Percentiles rank a stretch among this genome's conserved stretches.
Conservation (phyloP, 2,888 invertebrate species). For the Spisula solida region DNA sequence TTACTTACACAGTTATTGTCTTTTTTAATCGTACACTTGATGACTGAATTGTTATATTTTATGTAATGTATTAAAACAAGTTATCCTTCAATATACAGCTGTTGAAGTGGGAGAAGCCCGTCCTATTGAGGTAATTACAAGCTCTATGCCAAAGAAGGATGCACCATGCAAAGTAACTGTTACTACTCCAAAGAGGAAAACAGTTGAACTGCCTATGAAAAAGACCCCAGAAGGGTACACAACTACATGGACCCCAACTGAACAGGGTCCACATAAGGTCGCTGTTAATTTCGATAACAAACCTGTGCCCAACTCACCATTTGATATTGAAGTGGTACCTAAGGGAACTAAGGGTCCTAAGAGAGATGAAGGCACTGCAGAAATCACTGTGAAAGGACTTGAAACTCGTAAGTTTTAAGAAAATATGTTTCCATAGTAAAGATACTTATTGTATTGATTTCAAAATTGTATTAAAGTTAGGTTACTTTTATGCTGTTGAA, state of each 20-base stretch:
- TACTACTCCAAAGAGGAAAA: slow-evolving; percentile 84
- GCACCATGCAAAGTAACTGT: slow-evolving; percentile 78
- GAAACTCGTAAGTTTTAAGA: slow-evolving; percentile 67
- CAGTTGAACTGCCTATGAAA: slow-evolving; percentile 93
- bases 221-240: slow-evolving; percentile 92
- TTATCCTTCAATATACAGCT: slow-evolving; percentile 44
- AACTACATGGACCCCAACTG: slow-evolving; percentile 85
- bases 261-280: slow-evolving; percentile 87
- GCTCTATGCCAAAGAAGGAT: slow-evolving; percentile 75
- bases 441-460: no score
- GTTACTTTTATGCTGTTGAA: no score
- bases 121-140: slow-evolving; percentile 64
- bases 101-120: slow-evolving; percentile 69
- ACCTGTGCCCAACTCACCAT: slow-evolving; percentile 86
- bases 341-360: slow-evolving; percentile 57
- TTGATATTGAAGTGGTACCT: slow-evolving; percentile 80
- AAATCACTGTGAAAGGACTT: slow-evolving; percentile 67
- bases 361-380: slow-evolving; percentile 49
- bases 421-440: background rate
- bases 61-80: no score
- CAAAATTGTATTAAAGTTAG: no score
- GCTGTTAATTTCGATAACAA: slow-evolving; percentile 85
- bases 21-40: no score
- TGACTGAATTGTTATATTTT: no score
- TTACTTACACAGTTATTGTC: no score